A percentile compares a stretch with the other conserved stretches of the same genome.
Evolutionary conservation across 2,888 invertebrate species (phyloP).

Genomic region (Trissoscelio sp.): DNA sequence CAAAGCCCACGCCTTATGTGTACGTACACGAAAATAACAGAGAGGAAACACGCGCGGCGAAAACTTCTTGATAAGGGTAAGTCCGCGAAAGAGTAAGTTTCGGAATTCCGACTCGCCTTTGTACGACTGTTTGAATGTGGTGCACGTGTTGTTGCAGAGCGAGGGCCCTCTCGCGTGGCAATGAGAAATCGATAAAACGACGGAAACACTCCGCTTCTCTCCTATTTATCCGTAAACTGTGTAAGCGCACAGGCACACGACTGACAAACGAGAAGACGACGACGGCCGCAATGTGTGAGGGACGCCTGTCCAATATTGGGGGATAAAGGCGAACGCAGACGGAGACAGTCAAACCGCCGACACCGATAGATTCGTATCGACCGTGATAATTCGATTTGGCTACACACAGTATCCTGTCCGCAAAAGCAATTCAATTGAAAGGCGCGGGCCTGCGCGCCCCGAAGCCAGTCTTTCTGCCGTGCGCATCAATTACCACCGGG

Average conservation of each 20-base stretch:
- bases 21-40: slow-evolving; percentile 29
- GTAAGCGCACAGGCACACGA: slow-evolving; percentile 30
- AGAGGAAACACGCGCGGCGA: slow-evolving; percentile 32
- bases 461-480: slow-evolving; percentile 37
- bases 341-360: slow-evolving; percentile 44
- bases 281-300: not conserved
- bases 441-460: slow-evolving; percentile 23
- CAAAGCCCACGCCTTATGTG: not conserved
- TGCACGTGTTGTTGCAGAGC: slow-evolving; percentile 61
- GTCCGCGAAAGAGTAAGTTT: slow-evolving; percentile 51
- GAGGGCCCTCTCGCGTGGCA: slow-evolving; percentile 55
- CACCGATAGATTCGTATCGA: slow-evolving; percentile 65
- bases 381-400: slow-evolving; percentile 66
- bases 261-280: slow-evolving; percentile 58
- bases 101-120: slow-evolving; percentile 28
- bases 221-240: slow-evolving; percentile 57
- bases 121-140: slow-evolving; percentile 60
- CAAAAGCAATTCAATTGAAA: slow-evolving; percentile 67
- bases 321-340: slow-evolving; percentile 33
- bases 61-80: slow-evolving; percentile 56
- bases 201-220: slow-evolving; percentile 53
- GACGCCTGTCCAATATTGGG: slow-evolving; percentile 19
- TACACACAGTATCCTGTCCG: slow-evolving; percentile 62
- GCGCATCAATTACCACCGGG: slow-evolving; percentile 38
- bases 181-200: slow-evolving; percentile 67